Conservation (phyloP, 2,888 invertebrate species). For the Leptinotarsa juncta region DNA sequence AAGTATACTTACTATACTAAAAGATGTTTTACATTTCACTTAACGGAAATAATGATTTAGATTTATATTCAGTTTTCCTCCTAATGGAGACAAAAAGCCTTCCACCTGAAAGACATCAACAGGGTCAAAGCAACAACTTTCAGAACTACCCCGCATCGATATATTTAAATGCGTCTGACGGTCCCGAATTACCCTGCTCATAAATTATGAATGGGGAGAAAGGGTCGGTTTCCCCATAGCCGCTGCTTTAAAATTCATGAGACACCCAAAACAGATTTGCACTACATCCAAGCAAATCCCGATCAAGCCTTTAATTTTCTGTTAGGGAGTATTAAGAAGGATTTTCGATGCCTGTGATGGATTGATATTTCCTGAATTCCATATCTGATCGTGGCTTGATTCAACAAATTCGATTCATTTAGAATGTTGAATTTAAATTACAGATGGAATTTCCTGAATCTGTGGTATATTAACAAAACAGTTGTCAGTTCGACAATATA, state of each 20-base stretch:
- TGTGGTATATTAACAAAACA: too few species aligned
- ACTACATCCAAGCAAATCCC: slow-evolving; percentile 25
- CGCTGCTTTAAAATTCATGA: slow-evolving; percentile 27
- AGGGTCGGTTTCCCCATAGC: slow-evolving; percentile 16
- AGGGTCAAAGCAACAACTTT: slow-evolving; percentile 16
- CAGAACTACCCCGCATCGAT: slow-evolving; percentile 2
- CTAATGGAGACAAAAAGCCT: background rate
- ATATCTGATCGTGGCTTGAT: background rate
- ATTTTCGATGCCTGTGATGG: background rate
- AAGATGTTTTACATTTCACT: too few species aligned
- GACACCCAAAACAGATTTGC: slow-evolving; percentile 27
- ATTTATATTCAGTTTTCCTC: too few species aligned
- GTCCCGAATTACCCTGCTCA: slow-evolving; percentile 22
- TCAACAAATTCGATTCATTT: background rate
- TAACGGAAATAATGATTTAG: too few species aligned
- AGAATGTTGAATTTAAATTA: too few species aligned
- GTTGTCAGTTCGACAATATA: too few species aligned
- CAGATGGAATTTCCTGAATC: too few species aligned
- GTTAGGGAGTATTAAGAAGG: slow-evolving; percentile 4
- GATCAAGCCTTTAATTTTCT: slow-evolving; percentile 22
- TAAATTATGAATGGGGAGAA: slow-evolving; percentile 24
- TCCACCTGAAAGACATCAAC: background rate
- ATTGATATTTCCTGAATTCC: background rate
- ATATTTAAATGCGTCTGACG: slow-evolving; percentile 16
- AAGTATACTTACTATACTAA: too few species aligned